phyloP scores from a whole-genome alignment of 23 tunicate genomes.

The Diplosoma virens region DNA sequence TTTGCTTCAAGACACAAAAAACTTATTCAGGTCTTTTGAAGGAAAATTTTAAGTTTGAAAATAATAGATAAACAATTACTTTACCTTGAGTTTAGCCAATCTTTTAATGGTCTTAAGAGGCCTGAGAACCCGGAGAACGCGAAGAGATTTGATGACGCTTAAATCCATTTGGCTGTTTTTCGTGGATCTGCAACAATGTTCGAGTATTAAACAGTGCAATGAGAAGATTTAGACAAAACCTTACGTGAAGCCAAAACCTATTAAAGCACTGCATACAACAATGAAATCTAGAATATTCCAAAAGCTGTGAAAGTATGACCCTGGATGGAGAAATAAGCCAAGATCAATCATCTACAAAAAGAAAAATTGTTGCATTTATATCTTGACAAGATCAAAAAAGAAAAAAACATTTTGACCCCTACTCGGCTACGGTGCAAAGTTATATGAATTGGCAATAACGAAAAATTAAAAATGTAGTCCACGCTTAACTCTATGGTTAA shows the following conservation, averaged over 20 bases:
- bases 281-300: slow-evolving; percentile 97
- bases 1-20: no score
- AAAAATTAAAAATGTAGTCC: no score
- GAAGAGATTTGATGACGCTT: slow-evolving; percentile 90
- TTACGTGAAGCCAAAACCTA: slow-evolving; percentile 81
- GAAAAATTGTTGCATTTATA: neutral
- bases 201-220: neutral
- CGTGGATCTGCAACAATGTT: neutral
- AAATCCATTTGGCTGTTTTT: slow-evolving; percentile 21
- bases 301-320: slow-evolving; percentile 80
- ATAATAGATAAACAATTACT: no score
- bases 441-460: no score
- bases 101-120: slow-evolving; percentile 97
- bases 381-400: neutral
- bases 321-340: slow-evolving; percentile 84
- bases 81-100: slow-evolving; percentile 89
- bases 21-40: no score
- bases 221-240: neutral
- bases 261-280: slow-evolving; percentile 93
- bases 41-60: no score
- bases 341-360: slow-evolving; percentile 93
- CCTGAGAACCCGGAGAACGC: slow-evolving; percentile 86
- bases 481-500: no score
- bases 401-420: no score
- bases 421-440: no score